phyloP scores from a whole-genome alignment of 2,888 invertebrate genomes.

The Hemistola chrysoprasaria region DNA sequence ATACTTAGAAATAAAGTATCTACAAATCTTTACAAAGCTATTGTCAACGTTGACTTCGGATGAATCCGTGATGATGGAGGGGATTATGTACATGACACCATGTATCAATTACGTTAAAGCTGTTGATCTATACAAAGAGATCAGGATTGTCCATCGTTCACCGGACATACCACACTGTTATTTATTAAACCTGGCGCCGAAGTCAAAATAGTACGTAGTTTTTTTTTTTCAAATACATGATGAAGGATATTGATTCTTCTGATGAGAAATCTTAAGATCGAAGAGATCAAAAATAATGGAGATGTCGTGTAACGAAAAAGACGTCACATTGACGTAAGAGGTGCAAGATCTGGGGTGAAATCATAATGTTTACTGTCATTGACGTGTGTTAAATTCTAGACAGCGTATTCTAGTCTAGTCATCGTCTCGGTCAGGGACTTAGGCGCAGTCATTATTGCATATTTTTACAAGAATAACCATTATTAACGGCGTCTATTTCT shows the following conservation, averaged over 20 bases:
- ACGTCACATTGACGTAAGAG: conserved; percentile 79
- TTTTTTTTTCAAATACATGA: conserved; percentile 32
- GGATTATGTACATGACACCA: conserved; percentile 43
- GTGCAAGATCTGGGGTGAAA: conserved; percentile 74
- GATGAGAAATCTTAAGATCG: conserved; percentile 48
- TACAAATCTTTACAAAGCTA: conserved; percentile 50
- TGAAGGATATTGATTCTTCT: conserved; percentile 54
- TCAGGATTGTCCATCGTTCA: conserved; percentile 60
- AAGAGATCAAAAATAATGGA: conserved; percentile 50
- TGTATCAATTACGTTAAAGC: conserved; percentile 59
- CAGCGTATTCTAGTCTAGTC: conserved; percentile 60
- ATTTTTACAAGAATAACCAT: conserved; percentile 5
- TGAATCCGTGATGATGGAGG: conserved; percentile 43
- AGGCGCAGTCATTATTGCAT: conserved; percentile 16
- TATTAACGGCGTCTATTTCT: conserved; percentile 3
- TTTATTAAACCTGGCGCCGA: conserved; percentile 68
- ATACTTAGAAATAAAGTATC: conserved; percentile 6
- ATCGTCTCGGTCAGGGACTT: conserved; percentile 34
- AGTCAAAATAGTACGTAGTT: conserved; percentile 65
- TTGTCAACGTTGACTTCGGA: conserved; percentile 42
- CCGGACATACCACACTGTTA: conserved; percentile 76
- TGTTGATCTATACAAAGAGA: conserved; percentile 63
- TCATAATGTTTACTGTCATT: conserved; percentile 76
- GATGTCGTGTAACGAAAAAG: conserved; percentile 71
- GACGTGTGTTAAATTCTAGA: conserved; percentile 59